Evolutionary conservation across 2,113 vertebrate genomes (phyloP).

Genomic region (Perognathus longimembris): DNA sequence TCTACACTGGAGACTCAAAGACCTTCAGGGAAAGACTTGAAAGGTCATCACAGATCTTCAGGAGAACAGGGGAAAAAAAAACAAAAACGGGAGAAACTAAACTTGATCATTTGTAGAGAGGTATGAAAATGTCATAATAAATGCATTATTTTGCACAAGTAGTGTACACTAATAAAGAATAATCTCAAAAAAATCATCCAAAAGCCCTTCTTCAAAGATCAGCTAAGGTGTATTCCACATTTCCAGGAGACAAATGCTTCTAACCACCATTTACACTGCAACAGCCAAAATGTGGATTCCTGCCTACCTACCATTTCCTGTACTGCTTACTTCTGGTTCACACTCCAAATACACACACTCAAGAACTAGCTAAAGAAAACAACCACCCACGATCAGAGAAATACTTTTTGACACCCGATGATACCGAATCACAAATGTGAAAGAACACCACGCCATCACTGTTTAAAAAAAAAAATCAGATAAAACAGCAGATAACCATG

Average conservation of each 20-base stretch:
- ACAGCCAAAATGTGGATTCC: background rate
- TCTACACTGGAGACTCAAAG: constrained; percentile 37
- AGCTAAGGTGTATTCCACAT: background rate
- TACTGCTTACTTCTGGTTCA: background rate
- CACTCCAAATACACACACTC: background rate
- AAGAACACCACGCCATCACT: constrained; percentile 18
- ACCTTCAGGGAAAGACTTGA: background rate
- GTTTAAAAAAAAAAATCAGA: constrained; percentile 44
- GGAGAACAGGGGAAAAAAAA: background rate
- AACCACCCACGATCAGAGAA: constrained; percentile 29
- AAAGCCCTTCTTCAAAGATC: background rate
- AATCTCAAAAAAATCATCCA: too few relatives aligned
- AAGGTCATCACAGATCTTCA: background rate
- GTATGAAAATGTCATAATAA: background rate
- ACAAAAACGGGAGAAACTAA: background rate
- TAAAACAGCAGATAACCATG: constrained; percentile 54
- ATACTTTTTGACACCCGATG: background rate
- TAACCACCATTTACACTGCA: background rate
- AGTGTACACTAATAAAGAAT: background rate
- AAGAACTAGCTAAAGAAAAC: constrained; percentile 13
- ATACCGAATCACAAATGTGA: constrained; percentile 12
- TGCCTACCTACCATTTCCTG: background rate
- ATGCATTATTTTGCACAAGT: background rate
- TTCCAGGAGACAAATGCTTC: background rate
- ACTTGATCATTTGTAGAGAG: background rate